Evolutionary conservation across 2,113 vertebrate species (phyloP), one percentile per base, ranked within the genome.

Genomic region (Rhadina sibilatrix): DNA sequence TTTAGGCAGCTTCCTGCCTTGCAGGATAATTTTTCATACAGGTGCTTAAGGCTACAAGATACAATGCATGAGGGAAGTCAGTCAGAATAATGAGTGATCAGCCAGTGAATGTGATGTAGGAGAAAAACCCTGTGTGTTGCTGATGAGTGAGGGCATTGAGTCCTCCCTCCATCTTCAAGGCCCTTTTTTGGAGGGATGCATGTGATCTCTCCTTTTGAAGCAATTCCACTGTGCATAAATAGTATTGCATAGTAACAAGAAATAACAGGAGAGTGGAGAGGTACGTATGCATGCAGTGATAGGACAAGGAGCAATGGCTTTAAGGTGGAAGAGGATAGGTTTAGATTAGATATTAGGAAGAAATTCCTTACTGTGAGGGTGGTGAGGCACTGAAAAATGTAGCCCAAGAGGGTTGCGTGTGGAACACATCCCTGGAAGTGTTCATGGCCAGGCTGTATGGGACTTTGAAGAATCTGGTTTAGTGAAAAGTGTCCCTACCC

Each of bases 341-440:
- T 83, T 49, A 42, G 54, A 83, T 18, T 42, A 49, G 40, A 19
- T 83, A 27, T 16, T 37, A 42, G 25, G 6, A 47, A 63, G 30
- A 63, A 28, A 56, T 31, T 56, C 6, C 56, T 49, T 69, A 17
- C 10, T 49, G 25, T 56, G n/a, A 13, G 17, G 21, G 21, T 76
- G 40, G 14, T 56, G 31, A 77, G 49, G 35, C 22, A 20, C 25
- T 54, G 40, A 19, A 63, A 49, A 54, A 28, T 10, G 2, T 69
- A 77, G 7, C 27, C 53, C 24, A 38, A 28, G 30, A 46, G 20
- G 17, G 15, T 22, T 59, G 22, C 0, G 0, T 46, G 2, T 52
- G 44, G 38, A 40, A 40, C 38, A 40, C 24, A 38, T 46, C 20
- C 5, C 22, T 70, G 71, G 17, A 40, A 70, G 12, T 42, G 27